phyloP scores from a whole-genome alignment of 1,140 invertebrate species.

The Episyrphus balteatus region DNA sequence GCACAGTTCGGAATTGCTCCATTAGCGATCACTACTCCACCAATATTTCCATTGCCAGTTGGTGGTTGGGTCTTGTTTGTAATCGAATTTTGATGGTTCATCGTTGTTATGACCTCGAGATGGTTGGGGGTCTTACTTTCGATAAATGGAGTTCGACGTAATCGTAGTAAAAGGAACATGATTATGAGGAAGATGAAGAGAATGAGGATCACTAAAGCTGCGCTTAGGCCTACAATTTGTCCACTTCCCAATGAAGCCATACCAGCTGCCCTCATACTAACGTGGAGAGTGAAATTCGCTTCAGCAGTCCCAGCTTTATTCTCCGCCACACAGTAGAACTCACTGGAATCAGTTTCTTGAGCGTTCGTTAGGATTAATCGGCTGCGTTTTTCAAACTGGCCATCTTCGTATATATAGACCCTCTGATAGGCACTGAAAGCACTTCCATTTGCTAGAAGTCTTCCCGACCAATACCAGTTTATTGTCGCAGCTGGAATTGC shows the following conservation, averaged over 20 bases:
- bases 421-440: conserved; percentile 69
- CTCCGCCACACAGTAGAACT: conserved; percentile 83
- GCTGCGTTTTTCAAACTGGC: conserved; percentile 61
- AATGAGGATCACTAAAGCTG: conserved; percentile 67
- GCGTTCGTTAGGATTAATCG: conserved; percentile 75
- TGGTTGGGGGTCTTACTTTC: conserved; percentile 65
- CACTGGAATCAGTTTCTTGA: conserved; percentile 74
- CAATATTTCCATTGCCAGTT: conserved; percentile 39
- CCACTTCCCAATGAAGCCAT: conserved; percentile 70
- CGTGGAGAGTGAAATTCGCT: conserved; percentile 79
- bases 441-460: conserved; percentile 66
- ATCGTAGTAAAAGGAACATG: conserved; percentile 56
- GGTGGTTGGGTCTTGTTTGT: conserved; percentile 38
- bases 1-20: conserved; percentile 23
- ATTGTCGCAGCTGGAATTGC: conserved; percentile 70
- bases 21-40: conserved; percentile 34
- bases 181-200: conserved; percentile 63
- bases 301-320: conserved; percentile 86
- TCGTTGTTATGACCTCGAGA: conserved; percentile 53
- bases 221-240: conserved; percentile 74
- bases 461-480: conserved; percentile 79
- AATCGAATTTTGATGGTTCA: conserved; percentile 41
- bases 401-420: conserved; percentile 68
- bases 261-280: conserved; percentile 61
- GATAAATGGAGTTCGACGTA: conserved; percentile 55